Base-by-base conservation (phyloP, 2,797 vertebrate species). In the Pantherophis vulpinus region DNA sequence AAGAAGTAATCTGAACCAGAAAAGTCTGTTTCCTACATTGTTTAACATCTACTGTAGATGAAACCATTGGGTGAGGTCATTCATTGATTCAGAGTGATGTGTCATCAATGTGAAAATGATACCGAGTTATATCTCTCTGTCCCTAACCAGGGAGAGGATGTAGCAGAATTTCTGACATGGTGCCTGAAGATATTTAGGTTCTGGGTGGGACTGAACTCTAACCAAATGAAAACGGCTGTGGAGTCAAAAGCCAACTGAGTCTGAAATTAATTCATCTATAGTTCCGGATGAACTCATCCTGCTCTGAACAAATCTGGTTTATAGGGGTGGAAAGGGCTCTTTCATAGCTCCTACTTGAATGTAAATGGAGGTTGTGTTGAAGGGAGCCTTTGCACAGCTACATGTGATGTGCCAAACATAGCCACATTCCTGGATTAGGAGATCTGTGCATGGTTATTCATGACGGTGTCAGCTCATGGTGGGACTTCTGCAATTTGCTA, bases 1-100 rank as follows among this genome's bases (percentile, higher is more conserved):
- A 89, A 92, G 20, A 92, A 70, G 42, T 25, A 89, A 87, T 88
- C 2, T 63, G 51, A 89, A 47, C n/a, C n/a, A 87, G 58, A 93
- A 59, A 56, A 61, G 56, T 54, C 25, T 63, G 90, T 90, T 79
- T n/a, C 20, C 74, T 47, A 47, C 42, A 25, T 83, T 25, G 37
- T 47, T 83, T 83, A 47, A 47, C 9, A 12, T 83, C 74, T 83
- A 83, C 20, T 47, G 7, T 74, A 74, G 66, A 74, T 74, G 70
- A 74, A 37, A 37, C 70, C 70, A 74, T 25, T 83, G 74, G 20
- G 20, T 83, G 37, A 47, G 20, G 10, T 83, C 74, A 83, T 83
- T 83, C 37, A 47, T 42, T 83, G 9, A 47, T 83, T 83, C 37
- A 47, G 74, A 42, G 18, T 83, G 74, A 47, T 83, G 37, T 47